Conservation (phyloP, 2,113 vertebrate genomes). For the Poecile atricapillus region DNA sequence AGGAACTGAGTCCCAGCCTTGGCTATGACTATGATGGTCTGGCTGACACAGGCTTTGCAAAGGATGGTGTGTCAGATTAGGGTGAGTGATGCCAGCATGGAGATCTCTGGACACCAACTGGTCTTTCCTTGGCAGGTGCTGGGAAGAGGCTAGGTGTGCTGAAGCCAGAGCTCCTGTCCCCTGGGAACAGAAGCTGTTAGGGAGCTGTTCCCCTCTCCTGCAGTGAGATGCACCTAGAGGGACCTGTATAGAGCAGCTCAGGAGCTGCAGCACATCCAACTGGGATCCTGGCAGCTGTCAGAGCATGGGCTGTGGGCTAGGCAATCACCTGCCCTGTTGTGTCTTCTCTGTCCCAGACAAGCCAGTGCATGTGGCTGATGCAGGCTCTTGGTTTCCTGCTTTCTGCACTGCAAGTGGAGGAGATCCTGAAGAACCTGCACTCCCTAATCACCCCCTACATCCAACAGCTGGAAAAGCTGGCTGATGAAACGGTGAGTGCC, state of each 20-base stretch:
- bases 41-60: background rate
- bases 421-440: constrained; percentile 96
- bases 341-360: constrained; percentile 80
- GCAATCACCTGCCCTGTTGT: background rate
- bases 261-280: background rate
- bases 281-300: background rate
- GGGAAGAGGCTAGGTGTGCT: background rate
- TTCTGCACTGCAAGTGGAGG: constrained; percentile 94
- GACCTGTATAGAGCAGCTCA: background rate
- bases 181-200: background rate
- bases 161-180: background rate
- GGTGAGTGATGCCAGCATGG: background rate
- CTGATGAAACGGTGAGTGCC: constrained; percentile 88
- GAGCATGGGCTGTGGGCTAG: background rate
- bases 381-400: constrained; percentile 97
- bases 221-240: background rate
- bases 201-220: background rate
- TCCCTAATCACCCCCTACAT: constrained; percentile 97
- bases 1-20: background rate
- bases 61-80: background rate
- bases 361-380: constrained; percentile 99
- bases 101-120: background rate
- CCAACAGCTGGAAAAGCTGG: constrained; percentile 96
- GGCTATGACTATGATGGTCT: fast-evolving
- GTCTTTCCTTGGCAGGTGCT: background rate